Evolutionary conservation across 2,888 invertebrate species (phyloP), one percentile per base, ranked within the genome.

Genomic region (Apotomis capreana): DNA sequence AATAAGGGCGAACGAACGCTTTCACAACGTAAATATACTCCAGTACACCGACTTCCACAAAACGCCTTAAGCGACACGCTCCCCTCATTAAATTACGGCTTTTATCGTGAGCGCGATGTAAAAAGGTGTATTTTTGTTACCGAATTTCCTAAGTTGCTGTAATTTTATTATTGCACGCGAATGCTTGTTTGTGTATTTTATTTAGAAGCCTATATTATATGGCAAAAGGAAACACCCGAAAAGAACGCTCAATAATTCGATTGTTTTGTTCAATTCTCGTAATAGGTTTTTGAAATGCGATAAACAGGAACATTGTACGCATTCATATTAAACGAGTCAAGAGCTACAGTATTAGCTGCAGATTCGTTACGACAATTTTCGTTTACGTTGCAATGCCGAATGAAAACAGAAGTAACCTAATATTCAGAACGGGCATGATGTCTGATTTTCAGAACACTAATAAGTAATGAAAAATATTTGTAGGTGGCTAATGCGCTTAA

Each of bases 1-100:
- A 77, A 78, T 76, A 77, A 76, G 75, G 67, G 68, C 71, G 75
- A 70, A 76, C 72, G 75, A 73, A 59, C 6, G 13, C 44, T 61
- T 68, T 26, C 61, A 54, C 15, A n/a, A 60, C 55, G 58, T 60
- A 60, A 68, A 54, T 68, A 68, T 26, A 60, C 52, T 68, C n/a
- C 57, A 57, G 37, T 5, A 12, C 36, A 5, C 44, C 52, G 49
- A 10, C 44, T 55, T n/a, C 51, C 51, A 36, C n/a, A 44, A 26
- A 49, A 40, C 10, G 10, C n/a, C 59, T 3, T 36, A 49, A 49
- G 6, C 61, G 26, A 26, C 61, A 51, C 5, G 49, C 15, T 26
- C 36, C 5, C 26, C 9, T 15, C 3, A 49, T 5, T 26, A 12
- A 26, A 10, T 36, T 9, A 8, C 13, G 36, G 2, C 8, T 52